Evolutionary conservation across 1,140 invertebrate species (phyloP).

Genomic region (Sarcophaga peregrina): DNA sequence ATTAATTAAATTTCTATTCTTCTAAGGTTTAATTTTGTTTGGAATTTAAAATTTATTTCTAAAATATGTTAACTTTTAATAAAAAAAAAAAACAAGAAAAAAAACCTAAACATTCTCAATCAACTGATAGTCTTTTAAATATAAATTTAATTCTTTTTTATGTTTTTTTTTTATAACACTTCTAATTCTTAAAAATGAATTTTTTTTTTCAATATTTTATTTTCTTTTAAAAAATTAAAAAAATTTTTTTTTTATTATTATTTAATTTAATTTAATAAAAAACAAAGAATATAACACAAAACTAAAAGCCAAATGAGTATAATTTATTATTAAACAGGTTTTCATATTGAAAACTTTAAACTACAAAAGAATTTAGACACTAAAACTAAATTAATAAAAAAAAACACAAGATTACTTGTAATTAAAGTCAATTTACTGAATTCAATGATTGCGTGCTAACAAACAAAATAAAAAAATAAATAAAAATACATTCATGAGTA

Average conservation of each 20-base stretch:
- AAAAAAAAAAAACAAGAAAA: no score
- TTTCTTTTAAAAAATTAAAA: background rate
- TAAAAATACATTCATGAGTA: background rate
- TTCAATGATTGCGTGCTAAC: constrained; percentile 21
- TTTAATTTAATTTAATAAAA: background rate
- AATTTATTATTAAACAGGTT: constrained; percentile 19
- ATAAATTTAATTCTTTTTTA: no score
- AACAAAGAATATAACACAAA: background rate
- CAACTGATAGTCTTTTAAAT: background rate
- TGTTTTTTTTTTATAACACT: no score
- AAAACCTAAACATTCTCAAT: constrained; percentile 11
- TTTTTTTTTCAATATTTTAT: no score
- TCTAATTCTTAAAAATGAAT: no score
- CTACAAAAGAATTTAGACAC: background rate
- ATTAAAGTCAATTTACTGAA: constrained; percentile 25
- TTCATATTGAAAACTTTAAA: constrained; percentile 25
- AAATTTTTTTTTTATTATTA: background rate
- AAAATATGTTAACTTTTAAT: no score
- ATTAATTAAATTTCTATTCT: no score
- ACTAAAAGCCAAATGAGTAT: background rate
- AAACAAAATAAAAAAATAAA: background rate
- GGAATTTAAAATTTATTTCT: no score
- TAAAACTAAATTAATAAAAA: background rate
- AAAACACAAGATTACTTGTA: background rate
- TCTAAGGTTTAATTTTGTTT: no score